These are phyloP conservation scores for Gobio gobio DNA, from an alignment of 2,113 vertebrate genomes.

Conservation along the genomic window DNA sequence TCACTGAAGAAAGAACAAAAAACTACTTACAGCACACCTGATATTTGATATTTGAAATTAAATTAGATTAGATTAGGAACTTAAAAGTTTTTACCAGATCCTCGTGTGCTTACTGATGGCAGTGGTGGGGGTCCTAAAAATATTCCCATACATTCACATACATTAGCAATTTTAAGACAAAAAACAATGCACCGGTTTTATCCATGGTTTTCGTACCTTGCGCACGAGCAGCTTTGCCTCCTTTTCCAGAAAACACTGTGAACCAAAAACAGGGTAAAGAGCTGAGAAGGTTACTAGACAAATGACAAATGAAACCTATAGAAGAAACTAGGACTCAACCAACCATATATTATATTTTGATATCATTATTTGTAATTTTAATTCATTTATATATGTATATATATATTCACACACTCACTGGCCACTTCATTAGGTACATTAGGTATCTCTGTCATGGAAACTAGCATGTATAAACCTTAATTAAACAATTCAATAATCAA, in stretches of 20 bases:
- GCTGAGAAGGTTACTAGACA: not conserved
- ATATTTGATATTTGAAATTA: not conserved
- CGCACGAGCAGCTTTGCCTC: conserved; percentile 34
- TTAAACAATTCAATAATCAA: too few relatives aligned
- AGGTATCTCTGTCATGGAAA: too few relatives aligned
- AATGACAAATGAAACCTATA: not conserved
- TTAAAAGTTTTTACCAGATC: conserved; percentile 48
- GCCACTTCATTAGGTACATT: too few relatives aligned
- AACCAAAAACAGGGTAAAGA: not conserved
- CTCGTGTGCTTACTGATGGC: conserved; percentile 58
- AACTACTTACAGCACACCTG: not conserved
- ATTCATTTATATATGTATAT: too few relatives aligned
- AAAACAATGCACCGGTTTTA: not conserved
- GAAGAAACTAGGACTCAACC: not conserved
- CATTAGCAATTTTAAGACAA: not conserved
- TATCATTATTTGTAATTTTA: not conserved
- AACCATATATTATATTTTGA: not conserved
- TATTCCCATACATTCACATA: not conserved
- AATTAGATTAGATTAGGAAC: not conserved
- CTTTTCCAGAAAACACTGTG: conserved; percentile 55
- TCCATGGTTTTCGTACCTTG: conserved; percentile 27
- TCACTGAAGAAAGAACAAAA: not conserved
- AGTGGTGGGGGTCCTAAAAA: conserved; percentile 58
- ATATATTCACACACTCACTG: too few relatives aligned
- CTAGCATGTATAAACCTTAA: too few relatives aligned